Evolutionary conservation across 1,140 invertebrate genomes (phyloP), one percentile per base, ranked within the genome.

Genomic region (Solen grandis): DNA sequence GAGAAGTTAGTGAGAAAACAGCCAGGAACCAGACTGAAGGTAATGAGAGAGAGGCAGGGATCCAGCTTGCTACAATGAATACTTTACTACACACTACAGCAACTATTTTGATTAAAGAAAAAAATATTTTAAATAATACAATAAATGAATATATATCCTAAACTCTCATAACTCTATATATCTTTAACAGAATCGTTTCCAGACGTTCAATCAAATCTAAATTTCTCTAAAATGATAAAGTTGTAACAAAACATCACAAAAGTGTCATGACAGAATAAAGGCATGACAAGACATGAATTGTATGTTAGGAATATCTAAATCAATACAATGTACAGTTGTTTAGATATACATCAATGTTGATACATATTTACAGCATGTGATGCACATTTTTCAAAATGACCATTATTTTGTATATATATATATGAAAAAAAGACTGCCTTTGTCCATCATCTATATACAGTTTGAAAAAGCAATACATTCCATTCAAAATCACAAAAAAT

Each of bases 101-200:
- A 33, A 33, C 75, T 77, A 69, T 78, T 78, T 78, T 78, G 75
- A 78, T 78, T 78, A 66, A 77, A 77, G 41, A 65, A 57, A 73
- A 70, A 54, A 77, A 59, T 59, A 63, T 69, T 54, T 69, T 78
- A 78, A 78, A 78, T 78, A 78, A 78, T 62, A 78, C 52, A 69
- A 60, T 69, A 46, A 69, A 78, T 78, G 75, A 66, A 78, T 78
- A 78, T 60, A 78, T 60, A 76, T 35, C 36, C 22, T 66, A 66
- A 69, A 57, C 55, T 31, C 57, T 66, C 63, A 66, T 41, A 78
- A 78, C 75, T 38, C 63, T 69, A 66, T 78, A 78, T 46, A 78
- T 69, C 54, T 22, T 60, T 69, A 78, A 78, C 75, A 78, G 62
- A 55, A 41, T 13, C 25, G 16, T 33, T 35, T 10, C 35, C 1